Conservation (phyloP, 2,797 vertebrate species). For the Neosalanx taihuensis region DNA sequence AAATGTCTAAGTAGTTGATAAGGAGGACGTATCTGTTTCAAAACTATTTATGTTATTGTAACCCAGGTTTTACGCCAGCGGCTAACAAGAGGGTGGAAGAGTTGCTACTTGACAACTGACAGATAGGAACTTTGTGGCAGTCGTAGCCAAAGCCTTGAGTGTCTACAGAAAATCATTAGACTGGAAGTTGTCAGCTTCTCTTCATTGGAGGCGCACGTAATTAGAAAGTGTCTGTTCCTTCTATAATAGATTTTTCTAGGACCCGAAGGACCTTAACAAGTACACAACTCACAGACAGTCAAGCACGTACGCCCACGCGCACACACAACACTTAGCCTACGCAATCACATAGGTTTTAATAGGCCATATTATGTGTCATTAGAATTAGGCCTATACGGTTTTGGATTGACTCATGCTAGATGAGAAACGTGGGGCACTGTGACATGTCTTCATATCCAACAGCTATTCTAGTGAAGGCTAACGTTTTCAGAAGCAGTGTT, state of each 20-base stretch:
- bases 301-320: neutral
- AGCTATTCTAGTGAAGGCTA: neutral
- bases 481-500: neutral
- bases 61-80: constrained; percentile 12
- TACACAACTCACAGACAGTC: neutral
- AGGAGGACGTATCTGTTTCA: constrained; percentile 37
- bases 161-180: constrained; percentile 32
- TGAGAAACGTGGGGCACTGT: neutral
- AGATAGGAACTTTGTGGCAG: constrained; percentile 21
- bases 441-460: neutral
- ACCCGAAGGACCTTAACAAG: neutral
- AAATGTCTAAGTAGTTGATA: constrained; percentile 30
- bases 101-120: constrained; percentile 32
- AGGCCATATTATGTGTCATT: neutral
- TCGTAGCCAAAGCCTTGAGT: constrained; percentile 24
- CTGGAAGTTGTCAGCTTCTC: constrained; percentile 24
- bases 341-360: neutral
- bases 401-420: neutral
- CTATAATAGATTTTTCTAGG: neutral
- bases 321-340: neutral
- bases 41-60: constrained; percentile 34
- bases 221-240: neutral
- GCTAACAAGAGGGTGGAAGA: constrained; percentile 30
- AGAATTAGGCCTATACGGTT: neutral
- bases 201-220: constrained; percentile 5